Base-by-base conservation (phyloP, 1,140 invertebrate species). In the Papilio dardanus region DNA sequence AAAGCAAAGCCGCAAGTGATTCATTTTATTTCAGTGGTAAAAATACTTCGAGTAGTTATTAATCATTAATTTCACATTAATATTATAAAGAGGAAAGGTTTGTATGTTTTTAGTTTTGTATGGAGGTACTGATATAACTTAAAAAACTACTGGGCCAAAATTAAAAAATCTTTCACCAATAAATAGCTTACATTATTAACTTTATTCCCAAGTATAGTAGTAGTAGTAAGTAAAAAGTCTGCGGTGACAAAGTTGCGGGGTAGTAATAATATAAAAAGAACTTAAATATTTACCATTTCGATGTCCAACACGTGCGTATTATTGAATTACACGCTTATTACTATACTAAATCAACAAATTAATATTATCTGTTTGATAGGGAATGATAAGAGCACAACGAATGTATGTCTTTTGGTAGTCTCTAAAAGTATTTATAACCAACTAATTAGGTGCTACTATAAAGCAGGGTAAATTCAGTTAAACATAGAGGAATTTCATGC, bases 231-330 rank as follows among this genome's bases (percentile, higher is more conserved):
- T n/a, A n/a, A n/a, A n/a, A n/a, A n/a, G n/a, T n/a, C n/a, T n/a
- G n/a, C n/a, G n/a, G n/a, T n/a, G n/a, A n/a, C n/a, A n/a, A n/a
- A n/a, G n/a, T n/a, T n/a, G n/a, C n/a, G n/a, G n/a, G n/a, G 3
- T 3, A 21, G 68, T 68, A 33, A 50, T 24, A 21, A 67, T 58
- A 12, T 35, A 40, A 30, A 30, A 30, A n/a, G 21, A 62, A n/a
- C 58, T 46, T 6, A 71, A 71, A 62, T 40, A 62, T 65, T 62
- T 65, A 71, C 46, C 68, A 71, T 71, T 21, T 54, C 24, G 31
- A 24, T 12, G 21, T 62, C 21, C 50, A 19, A 71, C 65, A 66
- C 58, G 28, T 35, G 21, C 21, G 46, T 35, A 19, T 30, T n/a
- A 6, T 71, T 46, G 19, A 8, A 71, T 50, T 46, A n/a, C 50